A percentile compares a stretch with the other conserved stretches of the same genome.
Conservation (phyloP, 35 echinoderm and acorn worm species). For the Hemicentrotus pulcherrimus region DNA sequence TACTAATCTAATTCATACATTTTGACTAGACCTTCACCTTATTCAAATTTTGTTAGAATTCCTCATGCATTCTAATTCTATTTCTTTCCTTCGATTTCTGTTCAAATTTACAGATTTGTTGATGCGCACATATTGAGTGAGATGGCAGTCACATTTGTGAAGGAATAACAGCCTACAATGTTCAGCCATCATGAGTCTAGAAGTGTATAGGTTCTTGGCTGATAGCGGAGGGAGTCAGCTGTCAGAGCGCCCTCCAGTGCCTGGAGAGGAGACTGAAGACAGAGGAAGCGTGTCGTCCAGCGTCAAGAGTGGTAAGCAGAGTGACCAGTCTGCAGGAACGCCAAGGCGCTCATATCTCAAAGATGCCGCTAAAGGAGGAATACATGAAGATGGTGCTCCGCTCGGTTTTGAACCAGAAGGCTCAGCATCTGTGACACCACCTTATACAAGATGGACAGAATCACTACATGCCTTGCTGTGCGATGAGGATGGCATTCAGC, state of each 20-base stretch:
- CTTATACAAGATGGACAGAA: slow-evolving; percentile 94
- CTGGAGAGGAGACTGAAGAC: slow-evolving; percentile 78
- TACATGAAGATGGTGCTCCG: slow-evolving; percentile 62
- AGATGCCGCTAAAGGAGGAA: slow-evolving; percentile 32
- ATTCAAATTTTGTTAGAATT: too few species aligned
- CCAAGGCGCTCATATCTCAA: slow-evolving; percentile 64
- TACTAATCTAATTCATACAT: too few species aligned
- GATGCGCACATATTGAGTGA: neutral
- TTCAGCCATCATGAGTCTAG: slow-evolving; percentile 76
- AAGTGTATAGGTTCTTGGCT: slow-evolving; percentile 74
- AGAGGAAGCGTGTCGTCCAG: slow-evolving; percentile 46
- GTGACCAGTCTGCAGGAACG: slow-evolving; percentile 57
- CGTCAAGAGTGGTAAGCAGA: slow-evolving; percentile 40
- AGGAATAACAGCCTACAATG: neutral
- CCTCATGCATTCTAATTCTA: neutral
- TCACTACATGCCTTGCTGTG: slow-evolving; percentile 78
- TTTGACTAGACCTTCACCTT: too few species aligned
- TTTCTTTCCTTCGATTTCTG: neutral
- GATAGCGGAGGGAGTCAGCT: slow-evolving; percentile 67
- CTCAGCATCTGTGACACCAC: slow-evolving; percentile 82
- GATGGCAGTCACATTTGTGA: neutral
- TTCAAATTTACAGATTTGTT: neutral
- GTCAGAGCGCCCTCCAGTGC: slow-evolving; percentile 86
- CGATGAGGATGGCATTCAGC: slow-evolving; percentile 80
- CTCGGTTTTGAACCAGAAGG: slow-evolving; percentile 95